Conservation (phyloP, 2,888 invertebrate species). For the Cataglyphis albicans region DNA sequence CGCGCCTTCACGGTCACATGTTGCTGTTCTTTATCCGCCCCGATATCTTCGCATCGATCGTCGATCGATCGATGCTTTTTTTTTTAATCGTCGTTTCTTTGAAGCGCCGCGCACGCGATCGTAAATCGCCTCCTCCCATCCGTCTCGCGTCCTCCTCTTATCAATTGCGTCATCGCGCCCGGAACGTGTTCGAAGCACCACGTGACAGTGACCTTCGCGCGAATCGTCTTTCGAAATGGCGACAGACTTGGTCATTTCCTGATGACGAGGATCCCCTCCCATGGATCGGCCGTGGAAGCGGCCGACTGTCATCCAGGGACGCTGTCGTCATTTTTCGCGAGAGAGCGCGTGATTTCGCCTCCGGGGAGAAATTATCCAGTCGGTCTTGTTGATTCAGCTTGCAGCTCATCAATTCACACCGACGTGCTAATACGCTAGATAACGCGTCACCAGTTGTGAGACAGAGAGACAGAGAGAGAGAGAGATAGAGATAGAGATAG, state of each 20-base stretch:
- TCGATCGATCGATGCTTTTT: not conserved
- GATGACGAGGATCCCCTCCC: slow-evolving; percentile 26
- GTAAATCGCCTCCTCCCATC: slow-evolving; percentile 2
- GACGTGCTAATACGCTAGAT: slow-evolving; percentile 68
- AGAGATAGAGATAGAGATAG: too few species aligned
- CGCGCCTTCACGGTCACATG: slow-evolving; percentile 4
- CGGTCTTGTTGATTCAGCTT: slow-evolving; percentile 67
- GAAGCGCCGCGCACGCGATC: slow-evolving; percentile 8
- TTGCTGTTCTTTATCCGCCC: slow-evolving; percentile 18
- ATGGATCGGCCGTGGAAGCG: slow-evolving; percentile 13
- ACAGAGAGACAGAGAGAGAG: slow-evolving; percentile 19
- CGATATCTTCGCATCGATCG: slow-evolving; percentile 7
- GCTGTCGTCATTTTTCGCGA: slow-evolving; percentile 33
- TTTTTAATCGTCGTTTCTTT: slow-evolving; percentile 15
- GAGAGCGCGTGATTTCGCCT: slow-evolving; percentile 42
- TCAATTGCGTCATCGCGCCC: slow-evolving; percentile 44
- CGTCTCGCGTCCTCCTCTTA: not conserved
- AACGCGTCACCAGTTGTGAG: slow-evolving; percentile 53
- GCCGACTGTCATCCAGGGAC: slow-evolving; percentile 24
- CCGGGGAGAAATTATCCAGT: slow-evolving; percentile 55
- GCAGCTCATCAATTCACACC: slow-evolving; percentile 62
- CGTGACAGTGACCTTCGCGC: slow-evolving; percentile 36
- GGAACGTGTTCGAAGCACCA: slow-evolving; percentile 52
- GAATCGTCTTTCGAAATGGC: slow-evolving; percentile 40
- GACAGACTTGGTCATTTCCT: slow-evolving; percentile 25